Conservation (phyloP, 1,140 invertebrate genomes). For the Phenacoccus solenopsis region DNA sequence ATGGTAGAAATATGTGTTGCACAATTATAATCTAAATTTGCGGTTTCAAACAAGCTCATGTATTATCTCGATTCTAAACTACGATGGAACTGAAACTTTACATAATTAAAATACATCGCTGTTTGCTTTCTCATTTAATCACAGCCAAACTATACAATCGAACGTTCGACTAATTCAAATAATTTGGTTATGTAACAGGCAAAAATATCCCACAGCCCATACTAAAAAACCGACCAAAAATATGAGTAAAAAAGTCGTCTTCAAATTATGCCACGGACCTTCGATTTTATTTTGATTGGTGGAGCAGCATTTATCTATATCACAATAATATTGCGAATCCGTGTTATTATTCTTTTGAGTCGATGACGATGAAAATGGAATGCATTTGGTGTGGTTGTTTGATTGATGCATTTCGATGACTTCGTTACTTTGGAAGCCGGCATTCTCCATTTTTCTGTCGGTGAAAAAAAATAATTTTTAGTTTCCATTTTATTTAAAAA, state of each 20-base stretch:
- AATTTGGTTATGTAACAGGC: not conserved
- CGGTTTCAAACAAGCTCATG: too few relatives aligned
- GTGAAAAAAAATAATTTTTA: too few relatives aligned
- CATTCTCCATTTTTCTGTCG: not conserved
- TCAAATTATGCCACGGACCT: not conserved
- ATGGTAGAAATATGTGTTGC: too few relatives aligned
- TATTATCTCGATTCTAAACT: too few relatives aligned
- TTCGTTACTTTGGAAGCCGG: not conserved
- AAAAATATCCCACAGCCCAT: not conserved
- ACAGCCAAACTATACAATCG: not conserved
- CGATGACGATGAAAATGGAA: not conserved
- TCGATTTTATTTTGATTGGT: not conserved
- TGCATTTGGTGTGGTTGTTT: not conserved
- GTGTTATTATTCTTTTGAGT: not conserved
- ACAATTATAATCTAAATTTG: too few relatives aligned
- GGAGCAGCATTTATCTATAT: not conserved
- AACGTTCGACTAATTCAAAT: not conserved
- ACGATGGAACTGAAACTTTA: too few relatives aligned
- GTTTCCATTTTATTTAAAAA: too few relatives aligned
- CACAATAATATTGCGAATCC: not conserved
- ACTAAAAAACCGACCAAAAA: slow-evolving; percentile 5
- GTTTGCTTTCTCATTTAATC: not conserved
- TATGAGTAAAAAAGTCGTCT: slow-evolving; percentile 1
- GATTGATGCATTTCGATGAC: slow-evolving; percentile 2
- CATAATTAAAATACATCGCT: too few relatives aligned